Conservation (phyloP, 2,113 vertebrate species). For the Struthidea cinerea region DNA sequence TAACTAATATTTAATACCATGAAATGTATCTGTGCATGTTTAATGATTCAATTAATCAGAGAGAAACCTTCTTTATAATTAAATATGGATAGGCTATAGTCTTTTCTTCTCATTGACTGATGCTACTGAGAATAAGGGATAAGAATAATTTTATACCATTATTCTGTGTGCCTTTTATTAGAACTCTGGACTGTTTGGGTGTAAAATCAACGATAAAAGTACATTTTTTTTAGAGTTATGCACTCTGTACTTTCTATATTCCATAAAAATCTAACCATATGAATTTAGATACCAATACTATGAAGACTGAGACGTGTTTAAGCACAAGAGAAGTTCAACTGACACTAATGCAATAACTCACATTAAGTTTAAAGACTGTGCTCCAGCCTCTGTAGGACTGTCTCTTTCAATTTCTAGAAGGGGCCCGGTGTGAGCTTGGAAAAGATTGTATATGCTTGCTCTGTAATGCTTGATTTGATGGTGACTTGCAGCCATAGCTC, state of each 20-base stretch:
- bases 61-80: constrained; percentile 69
- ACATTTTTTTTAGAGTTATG: neutral
- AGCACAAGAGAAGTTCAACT: neutral
- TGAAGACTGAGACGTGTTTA: neutral
- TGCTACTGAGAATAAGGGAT: constrained; percentile 62
- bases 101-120: constrained; percentile 63
- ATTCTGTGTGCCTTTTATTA: constrained; percentile 59
- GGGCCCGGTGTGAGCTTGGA: neutral
- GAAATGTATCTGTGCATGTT: constrained; percentile 69
- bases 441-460: neutral
- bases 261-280: constrained; percentile 31
- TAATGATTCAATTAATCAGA: constrained; percentile 74
- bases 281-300: constrained; percentile 3
- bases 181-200: constrained; percentile 48
- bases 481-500: neutral
- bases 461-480: neutral
- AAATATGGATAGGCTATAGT: constrained; percentile 69
- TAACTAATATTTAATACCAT: constrained; percentile 69
- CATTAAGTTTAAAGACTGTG: neutral
- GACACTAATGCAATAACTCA: neutral
- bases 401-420: neutral
- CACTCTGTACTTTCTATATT: constrained; percentile 21
- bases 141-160: constrained; percentile 57
- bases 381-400: neutral
- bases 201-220: neutral